Evolutionary conservation across 2,888 invertebrate species (phyloP).

Genomic region (Phortica okadai): DNA sequence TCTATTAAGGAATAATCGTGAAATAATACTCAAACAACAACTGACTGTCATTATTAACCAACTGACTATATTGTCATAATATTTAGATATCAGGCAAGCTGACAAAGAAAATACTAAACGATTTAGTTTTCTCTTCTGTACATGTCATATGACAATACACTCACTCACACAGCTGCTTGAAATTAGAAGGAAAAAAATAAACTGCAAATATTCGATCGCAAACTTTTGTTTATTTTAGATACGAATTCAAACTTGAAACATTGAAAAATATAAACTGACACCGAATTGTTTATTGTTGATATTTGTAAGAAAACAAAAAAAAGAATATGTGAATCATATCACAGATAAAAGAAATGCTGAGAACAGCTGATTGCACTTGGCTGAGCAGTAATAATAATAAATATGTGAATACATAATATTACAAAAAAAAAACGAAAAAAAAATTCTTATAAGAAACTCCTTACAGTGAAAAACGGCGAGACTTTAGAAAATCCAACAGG

Average conservation of each 20-base stretch:
- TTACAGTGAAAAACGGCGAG: conserved; percentile 32
- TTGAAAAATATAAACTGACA: not conserved
- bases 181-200: conserved; percentile 1
- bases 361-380: conserved; percentile 22
- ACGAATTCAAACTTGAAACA: not conserved
- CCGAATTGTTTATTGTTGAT: not conserved
- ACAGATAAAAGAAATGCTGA: not conserved
- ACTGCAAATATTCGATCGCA: not conserved
- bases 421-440: not conserved
- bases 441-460: not conserved
- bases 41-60: too few species aligned
- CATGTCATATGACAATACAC: not conserved
- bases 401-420: not conserved
- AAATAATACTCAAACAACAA: too few species aligned
- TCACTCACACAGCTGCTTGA: not conserved
- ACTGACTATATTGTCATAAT: too few species aligned
- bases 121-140: not conserved
- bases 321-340: not conserved
- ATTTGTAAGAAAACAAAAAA: not conserved
- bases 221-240: conserved; percentile 6
- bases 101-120: too few species aligned
- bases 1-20: too few species aligned
- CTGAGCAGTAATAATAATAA: not conserved
- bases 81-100: too few species aligned
- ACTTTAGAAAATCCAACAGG: conserved; percentile 31